Evolutionary conservation across 2,888 invertebrate genomes (phyloP).

Genomic region (Abscondita cerata): DNA sequence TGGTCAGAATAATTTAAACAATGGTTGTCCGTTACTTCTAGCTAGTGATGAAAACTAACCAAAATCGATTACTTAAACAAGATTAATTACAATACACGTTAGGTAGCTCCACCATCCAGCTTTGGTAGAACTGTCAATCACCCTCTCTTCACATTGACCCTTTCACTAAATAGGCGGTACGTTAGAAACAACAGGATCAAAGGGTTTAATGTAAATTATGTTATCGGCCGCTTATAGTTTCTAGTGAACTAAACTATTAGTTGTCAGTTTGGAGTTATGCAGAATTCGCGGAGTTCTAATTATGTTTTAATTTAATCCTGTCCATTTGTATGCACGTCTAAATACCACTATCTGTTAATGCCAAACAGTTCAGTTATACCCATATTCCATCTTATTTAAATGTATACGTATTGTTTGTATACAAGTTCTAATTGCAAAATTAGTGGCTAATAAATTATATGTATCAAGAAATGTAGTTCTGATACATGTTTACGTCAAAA

Average conservation of each 20-base stretch:
- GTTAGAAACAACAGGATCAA: slow-evolving; percentile 6
- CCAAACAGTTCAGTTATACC: slow-evolving; percentile 18
- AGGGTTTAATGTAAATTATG: slow-evolving; percentile 1
- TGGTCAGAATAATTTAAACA: too few relatives aligned
- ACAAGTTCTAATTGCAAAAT: too few relatives aligned
- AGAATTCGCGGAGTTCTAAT: slow-evolving; percentile 39
- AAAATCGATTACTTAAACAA: slow-evolving; percentile 44
- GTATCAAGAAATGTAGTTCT: too few relatives aligned
- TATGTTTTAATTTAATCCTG: slow-evolving; percentile 40
- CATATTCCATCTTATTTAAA: slow-evolving; percentile 6
- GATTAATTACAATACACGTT: slow-evolving; percentile 45
- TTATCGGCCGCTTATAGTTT: slow-evolving; percentile 23
- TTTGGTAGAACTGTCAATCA: slow-evolving; percentile 42
- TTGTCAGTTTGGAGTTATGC: slow-evolving; percentile 38
- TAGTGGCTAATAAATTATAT: too few relatives aligned
- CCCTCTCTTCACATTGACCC: slow-evolving; percentile 26
- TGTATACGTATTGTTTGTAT: neutral
- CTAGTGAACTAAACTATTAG: slow-evolving; percentile 19
- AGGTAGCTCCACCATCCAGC: slow-evolving; percentile 35
- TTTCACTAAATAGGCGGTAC: slow-evolving; percentile 24
- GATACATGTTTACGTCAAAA: too few relatives aligned
- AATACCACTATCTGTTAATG: slow-evolving; percentile 34
- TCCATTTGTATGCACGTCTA: slow-evolving; percentile 36
- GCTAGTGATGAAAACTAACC: slow-evolving; percentile 30
- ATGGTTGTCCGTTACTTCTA: slow-evolving; percentile 24